A percentile compares a stretch with the other conserved stretches of the same genome.
Conservation (phyloP, 2,797 vertebrate genomes). For the Limosa lapponica region DNA sequence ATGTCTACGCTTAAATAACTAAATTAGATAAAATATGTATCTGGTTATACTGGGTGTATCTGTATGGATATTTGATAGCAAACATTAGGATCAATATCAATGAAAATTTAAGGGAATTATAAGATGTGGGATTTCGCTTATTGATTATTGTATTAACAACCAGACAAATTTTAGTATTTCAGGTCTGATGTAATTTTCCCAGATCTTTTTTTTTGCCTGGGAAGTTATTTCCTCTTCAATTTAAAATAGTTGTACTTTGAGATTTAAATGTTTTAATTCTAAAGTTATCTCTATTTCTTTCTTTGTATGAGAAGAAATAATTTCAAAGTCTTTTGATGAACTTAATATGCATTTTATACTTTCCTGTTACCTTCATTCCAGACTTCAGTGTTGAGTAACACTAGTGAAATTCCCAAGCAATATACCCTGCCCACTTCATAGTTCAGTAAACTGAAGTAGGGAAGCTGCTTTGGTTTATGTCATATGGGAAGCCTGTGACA, state of each 20-base stretch:
- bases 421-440: background rate
- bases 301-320: background rate
- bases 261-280: background rate
- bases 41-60: background rate
- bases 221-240: background rate
- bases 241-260: background rate
- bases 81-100: background rate
- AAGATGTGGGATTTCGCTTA: background rate
- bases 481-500: background rate
- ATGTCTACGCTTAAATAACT: background rate
- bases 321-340: background rate
- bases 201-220: background rate
- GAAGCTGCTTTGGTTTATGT: background rate
- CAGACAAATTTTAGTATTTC: background rate
- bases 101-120: background rate
- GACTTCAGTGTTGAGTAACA: background rate
- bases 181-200: background rate
- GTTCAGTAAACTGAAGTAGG: background rate
- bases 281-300: background rate
- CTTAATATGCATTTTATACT: background rate
- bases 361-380: background rate
- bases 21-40: background rate
- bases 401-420: background rate
- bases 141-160: background rate
- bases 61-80: background rate